Evolutionary conservation across 2,113 vertebrate species (phyloP).

Genomic region (Monarcha castaneiventris): DNA sequence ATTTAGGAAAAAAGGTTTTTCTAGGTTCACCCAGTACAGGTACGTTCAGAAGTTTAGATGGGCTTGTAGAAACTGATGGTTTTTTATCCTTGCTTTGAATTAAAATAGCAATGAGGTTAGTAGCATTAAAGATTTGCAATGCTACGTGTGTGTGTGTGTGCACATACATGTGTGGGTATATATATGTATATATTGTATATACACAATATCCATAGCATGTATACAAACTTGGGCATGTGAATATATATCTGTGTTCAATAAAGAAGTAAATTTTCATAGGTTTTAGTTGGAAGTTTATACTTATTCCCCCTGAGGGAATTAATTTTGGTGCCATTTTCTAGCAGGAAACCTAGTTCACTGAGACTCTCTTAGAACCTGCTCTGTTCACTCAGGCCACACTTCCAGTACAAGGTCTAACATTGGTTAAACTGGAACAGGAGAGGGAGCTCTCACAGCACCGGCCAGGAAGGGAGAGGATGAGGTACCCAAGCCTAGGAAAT

Average conservation of each 20-base stretch:
- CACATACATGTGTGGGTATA: not conserved
- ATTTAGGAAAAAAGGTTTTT: slow-evolving; percentile 56
- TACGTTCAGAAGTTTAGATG: slow-evolving; percentile 41
- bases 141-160: not conserved
- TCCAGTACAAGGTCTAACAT: not conserved
- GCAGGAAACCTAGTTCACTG: not conserved
- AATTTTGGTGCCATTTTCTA: not conserved
- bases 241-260: not conserved
- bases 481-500: not conserved
- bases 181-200: not conserved
- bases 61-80: slow-evolving; percentile 47
- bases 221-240: not conserved
- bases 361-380: not conserved
- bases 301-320: not conserved
- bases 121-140: not conserved
- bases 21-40: slow-evolving; percentile 22
- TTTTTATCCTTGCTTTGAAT: slow-evolving; percentile 63
- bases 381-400: not conserved
- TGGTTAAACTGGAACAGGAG: slow-evolving; percentile 29
- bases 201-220: not conserved
- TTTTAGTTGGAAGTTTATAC: not conserved
- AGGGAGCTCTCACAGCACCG: slow-evolving; percentile 25
- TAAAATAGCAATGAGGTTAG: slow-evolving; percentile 38
- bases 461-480: not conserved
- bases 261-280: not conserved